Evolutionary conservation across 2,888 invertebrate species (phyloP).

Genomic region (Pharmacophagus antenor): DNA sequence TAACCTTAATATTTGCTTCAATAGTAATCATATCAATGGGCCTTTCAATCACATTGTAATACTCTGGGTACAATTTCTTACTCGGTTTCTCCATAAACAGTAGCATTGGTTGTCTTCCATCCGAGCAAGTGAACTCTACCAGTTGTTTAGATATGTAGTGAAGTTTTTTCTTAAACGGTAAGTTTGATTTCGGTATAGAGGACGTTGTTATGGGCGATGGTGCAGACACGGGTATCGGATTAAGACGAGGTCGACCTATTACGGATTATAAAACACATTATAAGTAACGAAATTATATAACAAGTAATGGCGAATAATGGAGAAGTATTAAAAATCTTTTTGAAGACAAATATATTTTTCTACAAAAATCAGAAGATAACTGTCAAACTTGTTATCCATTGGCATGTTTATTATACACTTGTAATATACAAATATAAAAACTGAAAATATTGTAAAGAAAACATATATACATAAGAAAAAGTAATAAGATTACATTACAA

Average conservation of each 20-base stretch:
- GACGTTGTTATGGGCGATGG: slow-evolving; percentile 48
- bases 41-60: slow-evolving; percentile 95
- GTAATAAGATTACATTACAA: too few relatives aligned
- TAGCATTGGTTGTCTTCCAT: slow-evolving; percentile 92
- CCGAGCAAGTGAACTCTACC: slow-evolving; percentile 76
- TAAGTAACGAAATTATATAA: too few relatives aligned
- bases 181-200: slow-evolving; percentile 58
- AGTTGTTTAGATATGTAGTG: slow-evolving; percentile 86
- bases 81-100: slow-evolving; percentile 98
- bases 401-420: too few relatives aligned
- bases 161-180: slow-evolving; percentile 89
- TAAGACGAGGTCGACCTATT: slow-evolving; percentile 70
- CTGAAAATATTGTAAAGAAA: too few relatives aligned
- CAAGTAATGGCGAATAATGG: too few relatives aligned
- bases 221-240: slow-evolving; percentile 48
- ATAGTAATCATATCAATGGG: slow-evolving; percentile 98
- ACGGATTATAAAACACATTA: too few relatives aligned
- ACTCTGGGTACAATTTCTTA: slow-evolving; percentile 95
- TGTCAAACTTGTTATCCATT: too few relatives aligned
- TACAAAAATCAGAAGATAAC: too few relatives aligned
- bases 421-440: too few relatives aligned
- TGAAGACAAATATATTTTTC: too few relatives aligned
- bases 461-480: too few relatives aligned
- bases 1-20: slow-evolving; percentile 91
- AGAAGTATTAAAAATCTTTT: too few relatives aligned